Evolutionary conservation across 2,888 invertebrate species (phyloP), one percentile per base, ranked within the genome.

Genomic region (Pristionchus maxplancki): DNA sequence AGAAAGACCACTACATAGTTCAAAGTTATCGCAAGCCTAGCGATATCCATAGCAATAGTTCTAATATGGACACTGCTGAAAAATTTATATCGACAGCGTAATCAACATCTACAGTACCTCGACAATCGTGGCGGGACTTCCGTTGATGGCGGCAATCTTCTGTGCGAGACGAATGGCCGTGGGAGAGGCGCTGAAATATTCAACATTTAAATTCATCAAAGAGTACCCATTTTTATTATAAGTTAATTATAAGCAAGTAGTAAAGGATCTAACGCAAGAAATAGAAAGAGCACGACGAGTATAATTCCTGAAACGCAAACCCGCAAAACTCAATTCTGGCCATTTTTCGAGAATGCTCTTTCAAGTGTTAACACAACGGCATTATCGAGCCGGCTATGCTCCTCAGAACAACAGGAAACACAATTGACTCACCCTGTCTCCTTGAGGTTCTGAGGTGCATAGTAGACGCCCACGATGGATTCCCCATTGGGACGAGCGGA

Each of bases 111-210:
- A 64, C 84, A 64, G 85, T 44, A 87, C 87, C 74, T 87, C 71
- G 28, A 87, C 74, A 53, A 87, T 87, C 31, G 53, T 71, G 20
- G 87, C 71, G 53, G 50, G 37, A 28, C 87, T 40, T 50, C 87
- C 87, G 20, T 37, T 53, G 40, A 74, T 74, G 74, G 87, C 74
- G 58, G 87, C 37, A n/a, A 74, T 87, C 87, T 87, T 87, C 87
- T 87, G 58, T 15, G 87, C 87, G n/a, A 87, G 74, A 37, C 87
- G 87, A 62, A 87, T 74, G n/a, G 87, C 87, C 8, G 74, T 50
- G 20, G 71, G 71, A 34, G 87, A 71, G 48, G 74, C 37, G 17
- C 67, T 86, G 44, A 8, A 86, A 44, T 67, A 34, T 34, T 34
- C 15, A 2, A 34, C 1, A 15, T 34, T 17, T 31, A 17, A 13